Evolutionary conservation across 1,140 invertebrate species (phyloP).

Genomic region (Triops cancriformis): DNA sequence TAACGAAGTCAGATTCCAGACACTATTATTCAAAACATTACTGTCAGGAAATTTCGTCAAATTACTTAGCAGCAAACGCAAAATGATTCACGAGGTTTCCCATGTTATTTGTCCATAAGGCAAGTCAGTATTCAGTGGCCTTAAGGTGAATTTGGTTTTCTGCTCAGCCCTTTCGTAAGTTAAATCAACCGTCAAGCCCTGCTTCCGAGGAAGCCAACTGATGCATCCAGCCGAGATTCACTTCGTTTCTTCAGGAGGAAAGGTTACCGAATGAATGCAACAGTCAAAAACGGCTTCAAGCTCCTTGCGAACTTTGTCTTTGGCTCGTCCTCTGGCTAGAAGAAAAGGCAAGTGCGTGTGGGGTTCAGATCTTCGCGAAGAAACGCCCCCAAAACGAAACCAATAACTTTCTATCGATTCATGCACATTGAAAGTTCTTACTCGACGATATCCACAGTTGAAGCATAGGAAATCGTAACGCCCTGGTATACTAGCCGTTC

Average conservation of each 20-base stretch:
- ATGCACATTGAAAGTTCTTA: not conserved
- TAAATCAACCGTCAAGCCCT: not conserved
- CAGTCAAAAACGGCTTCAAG: conserved; percentile 1
- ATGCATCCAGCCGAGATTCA: conserved; percentile 12
- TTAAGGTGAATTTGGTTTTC: not conserved
- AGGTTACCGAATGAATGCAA: not conserved
- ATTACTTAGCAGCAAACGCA: too few species aligned
- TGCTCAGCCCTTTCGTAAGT: not conserved
- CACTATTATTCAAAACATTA: too few species aligned
- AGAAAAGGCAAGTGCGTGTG: conserved; percentile 6
- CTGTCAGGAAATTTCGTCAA: too few species aligned
- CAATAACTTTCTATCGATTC: not conserved
- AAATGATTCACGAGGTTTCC: too few species aligned
- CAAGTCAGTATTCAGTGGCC: too few species aligned
- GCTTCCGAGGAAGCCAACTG: not conserved
- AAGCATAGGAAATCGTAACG: not conserved
- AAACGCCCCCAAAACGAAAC: not conserved
- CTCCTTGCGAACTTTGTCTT: conserved; percentile 1
- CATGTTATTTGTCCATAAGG: too few species aligned
- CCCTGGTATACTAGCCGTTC: not conserved
- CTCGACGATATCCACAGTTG: not conserved
- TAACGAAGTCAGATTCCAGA: too few species aligned
- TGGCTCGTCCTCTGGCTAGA: not conserved
- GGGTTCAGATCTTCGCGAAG: not conserved
- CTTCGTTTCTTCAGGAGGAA: conserved; percentile 4